Evolutionary conservation across 2,888 invertebrate genomes (phyloP).

Genomic region (Galerucella calmariensis): DNA sequence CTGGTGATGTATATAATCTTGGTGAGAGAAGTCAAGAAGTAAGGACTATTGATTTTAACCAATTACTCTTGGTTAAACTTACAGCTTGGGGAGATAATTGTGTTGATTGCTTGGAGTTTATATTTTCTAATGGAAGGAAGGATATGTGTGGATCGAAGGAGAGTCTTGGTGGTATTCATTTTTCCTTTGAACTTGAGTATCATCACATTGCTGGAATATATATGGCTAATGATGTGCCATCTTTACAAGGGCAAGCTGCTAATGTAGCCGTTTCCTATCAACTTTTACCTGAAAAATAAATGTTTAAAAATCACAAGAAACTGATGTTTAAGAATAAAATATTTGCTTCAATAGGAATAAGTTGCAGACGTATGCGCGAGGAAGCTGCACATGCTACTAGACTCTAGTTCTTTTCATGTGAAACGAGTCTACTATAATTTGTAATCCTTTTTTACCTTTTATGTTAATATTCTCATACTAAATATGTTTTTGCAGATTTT

Average conservation of each 20-base stretch:
- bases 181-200: constrained; percentile 15
- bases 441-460: no score
- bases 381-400: no score
- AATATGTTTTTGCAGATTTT: no score
- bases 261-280: constrained; percentile 31
- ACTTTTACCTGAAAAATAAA: not conserved
- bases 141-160: constrained; percentile 12
- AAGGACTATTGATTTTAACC: constrained; percentile 12
- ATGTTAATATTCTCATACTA: no score
- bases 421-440: no score
- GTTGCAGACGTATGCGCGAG: no score
- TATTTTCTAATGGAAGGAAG: constrained; percentile 19
- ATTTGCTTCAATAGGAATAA: no score
- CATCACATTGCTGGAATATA: constrained; percentile 24
- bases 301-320: not conserved
- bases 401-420: no score
- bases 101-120: constrained; percentile 25
- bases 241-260: constrained; percentile 21
- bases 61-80: constrained; percentile 3
- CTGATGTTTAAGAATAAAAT: no score
- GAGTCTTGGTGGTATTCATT: not conserved
- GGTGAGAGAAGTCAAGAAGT: constrained; percentile 15
- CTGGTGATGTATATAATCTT: constrained; percentile 1
- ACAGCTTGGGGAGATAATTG: constrained; percentile 22
- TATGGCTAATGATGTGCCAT: constrained; percentile 22